phyloP scores from a whole-genome alignment of 2,113 vertebrate genomes.

The Myrmecobius fasciatus region DNA sequence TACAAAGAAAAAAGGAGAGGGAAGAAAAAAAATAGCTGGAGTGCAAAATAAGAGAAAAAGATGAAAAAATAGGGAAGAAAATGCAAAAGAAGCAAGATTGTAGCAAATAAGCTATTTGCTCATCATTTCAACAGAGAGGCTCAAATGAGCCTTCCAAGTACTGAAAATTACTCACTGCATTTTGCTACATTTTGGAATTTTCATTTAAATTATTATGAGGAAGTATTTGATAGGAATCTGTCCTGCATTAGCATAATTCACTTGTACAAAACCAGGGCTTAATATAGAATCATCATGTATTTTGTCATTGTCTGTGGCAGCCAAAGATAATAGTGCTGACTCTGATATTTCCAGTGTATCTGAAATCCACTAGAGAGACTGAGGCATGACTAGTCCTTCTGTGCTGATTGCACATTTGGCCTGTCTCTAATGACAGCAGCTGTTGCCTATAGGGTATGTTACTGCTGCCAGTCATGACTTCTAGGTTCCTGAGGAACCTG shows the following conservation, averaged over 20 bases:
- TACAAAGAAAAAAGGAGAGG: slow-evolving; percentile 35
- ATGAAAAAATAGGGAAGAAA: slow-evolving; percentile 25
- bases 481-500: slow-evolving; percentile 46
- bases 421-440: slow-evolving; percentile 68
- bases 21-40: slow-evolving; percentile 11
- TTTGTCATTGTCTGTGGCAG: slow-evolving; percentile 59
- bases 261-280: slow-evolving; percentile 55
- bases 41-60: neutral
- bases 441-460: slow-evolving; percentile 52
- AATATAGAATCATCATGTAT: slow-evolving; percentile 61
- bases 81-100: slow-evolving; percentile 22
- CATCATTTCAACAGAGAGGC: slow-evolving; percentile 26
- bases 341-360: slow-evolving; percentile 29
- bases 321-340: slow-evolving; percentile 57
- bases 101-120: slow-evolving; percentile 39
- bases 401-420: slow-evolving; percentile 48
- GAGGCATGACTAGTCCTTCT: slow-evolving; percentile 69
- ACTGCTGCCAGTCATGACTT: slow-evolving; percentile 49
- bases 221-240: slow-evolving; percentile 49
- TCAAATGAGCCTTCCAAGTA: slow-evolving; percentile 37
- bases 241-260: slow-evolving; percentile 27
- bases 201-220: slow-evolving; percentile 46
- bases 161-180: slow-evolving; percentile 41
- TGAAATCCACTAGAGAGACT: slow-evolving; percentile 63
- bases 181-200: slow-evolving; percentile 33